These are phyloP conservation scores for Slavum lentiscoides DNA, from an alignment of 2,888 invertebrate species.

Conservation along the genomic window DNA sequence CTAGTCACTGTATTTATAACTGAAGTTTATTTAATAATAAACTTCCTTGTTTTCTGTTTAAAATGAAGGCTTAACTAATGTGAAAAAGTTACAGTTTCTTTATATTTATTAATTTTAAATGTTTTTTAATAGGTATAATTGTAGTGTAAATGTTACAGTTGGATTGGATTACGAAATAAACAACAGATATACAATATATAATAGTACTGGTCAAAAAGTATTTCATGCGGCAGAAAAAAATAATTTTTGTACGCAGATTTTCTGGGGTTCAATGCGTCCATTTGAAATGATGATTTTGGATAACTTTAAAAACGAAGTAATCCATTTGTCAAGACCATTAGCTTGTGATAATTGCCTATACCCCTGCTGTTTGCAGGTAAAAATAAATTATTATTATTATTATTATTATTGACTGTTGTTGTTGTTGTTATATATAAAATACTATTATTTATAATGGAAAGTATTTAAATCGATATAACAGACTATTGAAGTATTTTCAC, in stretches of 20 bases:
- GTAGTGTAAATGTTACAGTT: constrained; percentile 62
- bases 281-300: constrained; percentile 88
- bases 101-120: no score
- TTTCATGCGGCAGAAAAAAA: constrained; percentile 83
- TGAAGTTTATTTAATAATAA: no score
- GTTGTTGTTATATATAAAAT: no score
- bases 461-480: constrained; percentile 61
- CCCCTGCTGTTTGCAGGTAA: constrained; percentile 80
- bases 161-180: constrained; percentile 85
- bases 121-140: neutral
- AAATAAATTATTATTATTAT: neutral
- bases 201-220: constrained; percentile 76
- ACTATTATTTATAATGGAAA: constrained; percentile 63
- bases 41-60: no score
- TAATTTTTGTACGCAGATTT: constrained; percentile 80
- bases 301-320: constrained; percentile 79
- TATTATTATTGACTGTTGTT: no score
- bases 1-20: neutral
- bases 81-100: no score
- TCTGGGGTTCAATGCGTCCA: constrained; percentile 79
- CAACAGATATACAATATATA: constrained; percentile 84
- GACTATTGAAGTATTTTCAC: constrained; percentile 76
- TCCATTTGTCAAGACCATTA: constrained; percentile 79
- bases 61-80: no score
- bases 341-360: constrained; percentile 83